Base-by-base conservation (phyloP, 2,888 invertebrate genomes). In the Apodemia hepburni region DNA sequence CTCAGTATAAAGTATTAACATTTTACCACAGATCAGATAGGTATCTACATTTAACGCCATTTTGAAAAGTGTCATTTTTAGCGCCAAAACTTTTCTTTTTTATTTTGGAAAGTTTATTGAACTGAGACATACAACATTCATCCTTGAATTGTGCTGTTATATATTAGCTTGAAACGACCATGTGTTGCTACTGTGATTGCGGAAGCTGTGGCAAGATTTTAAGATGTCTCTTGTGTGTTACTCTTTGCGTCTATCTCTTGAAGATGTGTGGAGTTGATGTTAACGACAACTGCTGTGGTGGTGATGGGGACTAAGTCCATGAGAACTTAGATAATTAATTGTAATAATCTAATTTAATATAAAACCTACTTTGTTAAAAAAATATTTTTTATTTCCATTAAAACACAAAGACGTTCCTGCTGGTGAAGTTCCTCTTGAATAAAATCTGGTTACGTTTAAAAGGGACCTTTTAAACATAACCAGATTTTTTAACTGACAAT, bases 231-330 rank as follows among this genome's bases (percentile, higher is more conserved):
- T 66, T 86, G 0, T 87, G 88, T 66, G 75, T 89, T 0, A 84
- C 86, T 0, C 72, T 82, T 0, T 82, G 81, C 15, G 85, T 84
- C 42, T 87, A 81, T 54, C 60, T 89, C 1, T 65, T 84, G 38
- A 82, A 75, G 63, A 75, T 86, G 80, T 89, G 87, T 58, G 88
- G 88, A 0, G 77, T 85, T 0, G 87, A 88, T 60, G 75, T 84
- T 0, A 80, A 82, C 8, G 85, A 83, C 2, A 78, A 76, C 1
- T 84, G 85, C 66, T 84, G 69, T 38, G 68, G 69, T 22, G 68
- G 66, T 33, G 67, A 66, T 2, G 67, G 66, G 12, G 61, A 64
- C 12, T 64, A 49, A 62, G 12, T 38, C 18, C 15, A n/a, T n/a
- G 7, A 38, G 22, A 38, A 15, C 33, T 38, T 61, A 3, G 27